phyloP scores from a whole-genome alignment of 2,113 vertebrate genomes.

The Fregetta grallaria region DNA sequence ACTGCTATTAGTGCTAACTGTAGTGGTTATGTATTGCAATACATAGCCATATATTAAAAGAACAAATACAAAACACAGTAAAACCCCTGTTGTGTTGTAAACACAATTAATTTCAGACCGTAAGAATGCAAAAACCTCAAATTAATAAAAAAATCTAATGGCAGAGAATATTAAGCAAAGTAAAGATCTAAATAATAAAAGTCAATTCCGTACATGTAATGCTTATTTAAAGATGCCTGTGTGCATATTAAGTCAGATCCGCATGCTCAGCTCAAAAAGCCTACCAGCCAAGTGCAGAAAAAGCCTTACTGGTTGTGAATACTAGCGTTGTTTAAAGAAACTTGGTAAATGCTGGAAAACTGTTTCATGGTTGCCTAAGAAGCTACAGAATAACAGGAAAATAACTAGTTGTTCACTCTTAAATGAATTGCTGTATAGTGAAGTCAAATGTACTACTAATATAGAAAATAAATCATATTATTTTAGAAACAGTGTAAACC shows the following conservation, averaged over 20 bases:
- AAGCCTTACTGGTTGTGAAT: neutral
- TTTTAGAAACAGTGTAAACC: neutral
- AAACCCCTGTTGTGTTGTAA: constrained; percentile 2
- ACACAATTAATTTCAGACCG: neutral
- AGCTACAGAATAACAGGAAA: neutral
- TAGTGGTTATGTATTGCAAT: neutral
- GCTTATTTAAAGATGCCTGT: neutral
- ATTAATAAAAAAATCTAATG: neutral
- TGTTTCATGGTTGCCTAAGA: neutral
- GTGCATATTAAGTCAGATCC: neutral
- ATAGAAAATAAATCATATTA: neutral
- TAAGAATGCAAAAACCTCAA: neutral
- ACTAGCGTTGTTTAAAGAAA: neutral
- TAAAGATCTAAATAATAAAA: neutral
- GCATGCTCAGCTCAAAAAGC: neutral
- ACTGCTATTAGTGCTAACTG: neutral
- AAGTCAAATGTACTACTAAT: neutral
- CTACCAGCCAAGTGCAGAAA: neutral
- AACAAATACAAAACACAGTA: neutral
- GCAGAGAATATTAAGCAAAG: neutral
- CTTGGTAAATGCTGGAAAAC: neutral
- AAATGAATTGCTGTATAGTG: neutral
- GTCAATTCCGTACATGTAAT: neutral
- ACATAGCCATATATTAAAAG: neutral
- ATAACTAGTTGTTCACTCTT: neutral